Base-by-base conservation (phyloP, 2,797 vertebrate genomes). In the Crax fasciolata region DNA sequence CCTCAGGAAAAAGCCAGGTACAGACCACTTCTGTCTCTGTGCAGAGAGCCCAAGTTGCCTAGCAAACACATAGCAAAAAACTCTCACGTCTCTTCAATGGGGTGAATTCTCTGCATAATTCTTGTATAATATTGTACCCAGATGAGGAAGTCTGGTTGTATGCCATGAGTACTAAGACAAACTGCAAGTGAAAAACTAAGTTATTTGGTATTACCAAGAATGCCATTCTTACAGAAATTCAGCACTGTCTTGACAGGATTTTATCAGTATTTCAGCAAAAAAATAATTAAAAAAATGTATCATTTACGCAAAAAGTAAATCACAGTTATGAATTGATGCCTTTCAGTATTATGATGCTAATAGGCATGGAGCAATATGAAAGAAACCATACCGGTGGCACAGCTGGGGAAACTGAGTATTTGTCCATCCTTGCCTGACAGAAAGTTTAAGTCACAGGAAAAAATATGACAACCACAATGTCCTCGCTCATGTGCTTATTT, bases 201-300 rank as follows among this genome's bases (percentile, higher is more conserved):
- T 96, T 93, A 79, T 39, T 84, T 65, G 44, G 11, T 74, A 89
- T 94, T 93, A 84, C 65, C 38, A 77, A 58, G 67, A 90, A 88
- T 79, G 71, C 52, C 46, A 54, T 51, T 94, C 90, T 93, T 71
- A 30, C 20, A 80, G 83, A 88, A 82, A 84, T 54, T 73, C 71
- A 89, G 41, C 1, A 1, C 18, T 30, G 24, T 54, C 65, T 28
- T 62, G 28, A 35, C 67, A 32, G 44, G 70, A 38, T 87, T 84
- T 75, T 73, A 78, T 63, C 30, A 89, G 28, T 25, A 54, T 78
- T 85, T 77, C 49, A 81, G 44, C 21, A 38, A 81, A 77, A 49
- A 52, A 9, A 7, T 8, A 39, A 76, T 35, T 35, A 35, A 35
- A 35, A 35, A 35, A 35, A 35, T 35, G 20, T 3, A 68, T 28